These are phyloP conservation scores for Drosophila quadrilineata DNA, from an alignment of 1,140 invertebrate genomes.

Conservation along the genomic window DNA sequence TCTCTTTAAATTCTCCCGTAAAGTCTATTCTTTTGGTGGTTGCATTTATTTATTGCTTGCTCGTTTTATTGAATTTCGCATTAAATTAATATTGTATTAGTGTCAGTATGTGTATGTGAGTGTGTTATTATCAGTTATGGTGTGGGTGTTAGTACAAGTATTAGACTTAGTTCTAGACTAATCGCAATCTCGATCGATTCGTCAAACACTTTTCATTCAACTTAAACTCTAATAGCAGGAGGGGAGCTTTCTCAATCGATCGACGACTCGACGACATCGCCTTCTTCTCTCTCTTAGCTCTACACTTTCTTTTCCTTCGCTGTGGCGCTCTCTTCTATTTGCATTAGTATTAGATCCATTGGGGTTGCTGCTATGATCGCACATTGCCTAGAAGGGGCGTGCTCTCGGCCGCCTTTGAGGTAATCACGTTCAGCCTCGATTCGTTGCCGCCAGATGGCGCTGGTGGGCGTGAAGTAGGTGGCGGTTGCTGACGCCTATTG, in stretches of 20 bases:
- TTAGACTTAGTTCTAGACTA: constrained; percentile 46
- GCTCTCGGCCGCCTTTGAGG: constrained; percentile 73
- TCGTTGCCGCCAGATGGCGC: constrained; percentile 2
- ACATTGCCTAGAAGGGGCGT: constrained; percentile 74
- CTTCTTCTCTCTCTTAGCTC: neutral
- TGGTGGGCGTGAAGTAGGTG: constrained; percentile 28
- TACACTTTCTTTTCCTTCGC: neutral
- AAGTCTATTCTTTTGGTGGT: neutral
- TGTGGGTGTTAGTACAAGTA: constrained; percentile 37
- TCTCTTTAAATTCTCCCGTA: neutral
- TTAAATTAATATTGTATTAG: constrained; percentile 58
- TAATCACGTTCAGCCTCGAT: constrained; percentile 65
- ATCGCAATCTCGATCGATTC: no score
- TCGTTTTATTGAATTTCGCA: constrained; percentile 38
- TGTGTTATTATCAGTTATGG: constrained; percentile 31
- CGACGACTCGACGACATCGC: no score
- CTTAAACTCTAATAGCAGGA: constrained; percentile 66
- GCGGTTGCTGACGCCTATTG: no score
- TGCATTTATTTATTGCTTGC: constrained; percentile 9
- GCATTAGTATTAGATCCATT: constrained; percentile 67
- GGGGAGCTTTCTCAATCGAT: constrained; percentile 15
- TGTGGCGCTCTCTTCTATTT: neutral
- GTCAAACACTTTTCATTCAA: constrained; percentile 57
- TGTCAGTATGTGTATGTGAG: constrained; percentile 44
- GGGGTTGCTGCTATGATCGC: constrained; percentile 78